Evolutionary conservation across 2,797 vertebrate genomes (phyloP), one percentile per base, ranked within the genome.

Genomic region (Chrosomus eos): DNA sequence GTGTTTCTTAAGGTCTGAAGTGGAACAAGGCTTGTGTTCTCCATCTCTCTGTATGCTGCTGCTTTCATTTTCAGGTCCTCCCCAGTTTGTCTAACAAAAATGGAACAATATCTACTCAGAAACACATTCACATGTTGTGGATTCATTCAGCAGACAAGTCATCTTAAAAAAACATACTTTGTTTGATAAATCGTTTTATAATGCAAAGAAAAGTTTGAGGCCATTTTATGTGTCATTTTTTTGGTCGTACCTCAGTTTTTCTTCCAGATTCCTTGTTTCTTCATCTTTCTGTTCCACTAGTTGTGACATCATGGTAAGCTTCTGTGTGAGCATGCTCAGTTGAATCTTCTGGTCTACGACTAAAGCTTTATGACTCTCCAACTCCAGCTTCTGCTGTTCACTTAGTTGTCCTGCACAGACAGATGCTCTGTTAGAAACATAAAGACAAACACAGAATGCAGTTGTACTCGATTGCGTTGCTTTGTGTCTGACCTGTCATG

Each of bases 321-420:
- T 93, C 28, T 90, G 88, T 68, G 82, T 92, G 72, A 96, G 93
- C 7, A 40, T 9, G 7, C 82, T 89, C 85, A 96, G 87, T 51
- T 96, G 94, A 0, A 9, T 21, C 81, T 87, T 92, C 85, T 91
- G 94, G 5, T 87, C 84, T 21, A 91, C 90, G 83, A 95, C 88
- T 26, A 91, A 87, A 1, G 86, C 87, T 82, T 81, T 60, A 33
- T 93, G 93, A 74, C 53, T 84, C 89, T 96, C 95, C 90, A 96
- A 85, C 53, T 96, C 94, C 10, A 91, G 7, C 89, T 96, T 96
- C 89, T 94, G 95, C 88, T 95, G 90, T 80, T 96, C 95, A 0
- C 84, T 93, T 21, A 96, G 91, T 74, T 96, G 94, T 21, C 95
- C 96, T 96, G 86, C 53, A 80, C 45, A 84, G 18, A 84, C 38